Conservation (phyloP, 2,797 vertebrate species). For the Typhlichthys eigenmanni region DNA sequence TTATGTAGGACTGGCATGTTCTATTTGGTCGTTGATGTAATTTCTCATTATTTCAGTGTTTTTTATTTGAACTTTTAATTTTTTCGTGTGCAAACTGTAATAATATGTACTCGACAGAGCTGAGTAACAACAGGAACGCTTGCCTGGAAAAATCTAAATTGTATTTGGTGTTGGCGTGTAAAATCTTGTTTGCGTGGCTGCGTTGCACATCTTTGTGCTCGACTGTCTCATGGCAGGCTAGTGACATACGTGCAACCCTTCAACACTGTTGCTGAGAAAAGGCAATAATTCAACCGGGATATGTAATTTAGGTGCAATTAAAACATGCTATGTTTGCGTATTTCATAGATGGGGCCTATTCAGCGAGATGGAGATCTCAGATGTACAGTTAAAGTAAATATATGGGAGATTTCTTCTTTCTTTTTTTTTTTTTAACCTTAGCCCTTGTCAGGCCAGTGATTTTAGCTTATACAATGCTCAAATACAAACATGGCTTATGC, state of each 20-base stretch:
- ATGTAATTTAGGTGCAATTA: conserved; percentile 41
- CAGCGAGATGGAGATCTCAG: conserved; percentile 32
- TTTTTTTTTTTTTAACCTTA: neutral
- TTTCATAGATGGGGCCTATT: conserved; percentile 25
- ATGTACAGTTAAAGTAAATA: conserved; percentile 10
- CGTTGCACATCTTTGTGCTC: conserved; percentile 58
- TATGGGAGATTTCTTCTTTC: neutral
- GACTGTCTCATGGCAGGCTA: conserved; percentile 59
- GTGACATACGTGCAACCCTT: conserved; percentile 29
- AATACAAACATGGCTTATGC: conserved; percentile 8
- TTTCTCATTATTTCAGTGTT: conserved; percentile 34
- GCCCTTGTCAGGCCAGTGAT: too few relatives aligned
- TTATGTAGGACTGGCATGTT: conserved; percentile 44
- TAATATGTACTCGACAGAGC: conserved; percentile 31
- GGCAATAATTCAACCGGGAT: conserved; percentile 53
- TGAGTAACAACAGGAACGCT: conserved; percentile 53
- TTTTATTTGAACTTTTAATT: neutral
- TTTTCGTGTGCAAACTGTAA: conserved; percentile 32
- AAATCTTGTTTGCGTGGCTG: conserved; percentile 73
- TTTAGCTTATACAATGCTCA: too few relatives aligned
- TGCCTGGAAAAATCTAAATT: conserved; percentile 70
- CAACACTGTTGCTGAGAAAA: conserved; percentile 39
- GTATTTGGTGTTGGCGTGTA: conserved; percentile 73
- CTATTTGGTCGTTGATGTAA: conserved; percentile 47
- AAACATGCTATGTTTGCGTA: conserved; percentile 42